Conservation (phyloP, 2,113 vertebrate genomes). For the Labeo rohita region DNA sequence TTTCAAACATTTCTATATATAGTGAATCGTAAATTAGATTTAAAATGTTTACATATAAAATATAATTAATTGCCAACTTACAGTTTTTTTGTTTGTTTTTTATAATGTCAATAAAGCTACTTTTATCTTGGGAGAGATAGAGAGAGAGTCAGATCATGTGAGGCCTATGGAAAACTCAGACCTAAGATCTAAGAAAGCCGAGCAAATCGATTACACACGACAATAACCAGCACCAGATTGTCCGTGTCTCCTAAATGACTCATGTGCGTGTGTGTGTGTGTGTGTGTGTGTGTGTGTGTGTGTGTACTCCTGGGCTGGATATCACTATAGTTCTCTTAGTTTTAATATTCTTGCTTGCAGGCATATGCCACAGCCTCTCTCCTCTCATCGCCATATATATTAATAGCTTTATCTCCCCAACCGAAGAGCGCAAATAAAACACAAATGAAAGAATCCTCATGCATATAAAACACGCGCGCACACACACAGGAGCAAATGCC, state of each 20-base stretch:
- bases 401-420: conserved; percentile 59
- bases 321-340: conserved; percentile 51
- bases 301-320: conserved; percentile 42
- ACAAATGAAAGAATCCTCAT: conserved; percentile 63
- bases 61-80: neutral
- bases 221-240: conserved; percentile 55
- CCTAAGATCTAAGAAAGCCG: conserved; percentile 12
- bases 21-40: too few relatives aligned
- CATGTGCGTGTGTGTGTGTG: conserved; percentile 46
- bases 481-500: conserved; percentile 39
- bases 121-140: neutral
- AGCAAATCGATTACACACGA: conserved; percentile 52
- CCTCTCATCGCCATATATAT: conserved; percentile 61
- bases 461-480: conserved; percentile 55
- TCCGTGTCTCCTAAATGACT: conserved; percentile 47
- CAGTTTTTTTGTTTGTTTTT: neutral
- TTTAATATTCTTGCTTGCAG: conserved; percentile 63
- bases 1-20: neutral
- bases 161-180: neutral
- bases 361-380: conserved; percentile 56
- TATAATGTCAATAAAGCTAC: neutral
- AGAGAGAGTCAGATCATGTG: conserved; percentile 1
- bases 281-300: conserved; percentile 47
- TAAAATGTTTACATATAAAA: neutral
- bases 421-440: conserved; percentile 59